A percentile compares a stretch with the other conserved stretches of the same genome.
These are phyloP conservation scores for Tenthredo distinguenda DNA, from an alignment of 2,888 invertebrate species.

Conservation along the genomic window DNA sequence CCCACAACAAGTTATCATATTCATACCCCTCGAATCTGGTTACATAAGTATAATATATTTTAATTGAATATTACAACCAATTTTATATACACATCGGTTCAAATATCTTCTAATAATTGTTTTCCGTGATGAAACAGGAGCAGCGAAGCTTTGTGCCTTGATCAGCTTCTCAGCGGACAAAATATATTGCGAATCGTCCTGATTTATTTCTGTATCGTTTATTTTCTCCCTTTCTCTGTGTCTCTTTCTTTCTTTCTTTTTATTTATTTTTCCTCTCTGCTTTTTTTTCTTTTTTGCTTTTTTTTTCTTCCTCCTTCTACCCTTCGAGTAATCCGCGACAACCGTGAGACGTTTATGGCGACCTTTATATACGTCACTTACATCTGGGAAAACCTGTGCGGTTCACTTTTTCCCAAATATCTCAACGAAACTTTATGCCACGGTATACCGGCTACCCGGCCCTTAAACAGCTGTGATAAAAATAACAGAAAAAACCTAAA, in stretches of 20 bases:
- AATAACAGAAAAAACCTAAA: no score
- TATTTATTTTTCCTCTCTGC: not conserved
- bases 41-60: not conserved
- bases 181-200: not conserved
- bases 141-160: not conserved
- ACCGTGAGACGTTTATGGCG: not conserved
- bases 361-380: constrained; percentile 20
- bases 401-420: constrained; percentile 1
- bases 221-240: not conserved
- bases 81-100: not conserved
- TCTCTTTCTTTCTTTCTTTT: not conserved
- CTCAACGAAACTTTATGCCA: not conserved
- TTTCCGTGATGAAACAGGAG: constrained; percentile 10
- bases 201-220: not conserved
- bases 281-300: not conserved
- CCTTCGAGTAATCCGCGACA: not conserved
- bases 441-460: no score
- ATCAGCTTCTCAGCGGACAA: not conserved
- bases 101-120: not conserved
- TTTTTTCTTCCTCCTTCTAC: not conserved
- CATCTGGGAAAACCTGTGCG: constrained; percentile 1
- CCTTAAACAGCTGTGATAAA: no score
- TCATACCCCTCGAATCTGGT: not conserved
- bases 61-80: not conserved
- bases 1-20: not conserved